Evolutionary conservation across 2,797 vertebrate species (phyloP).

Genomic region (Amazonetta brasiliensis): DNA sequence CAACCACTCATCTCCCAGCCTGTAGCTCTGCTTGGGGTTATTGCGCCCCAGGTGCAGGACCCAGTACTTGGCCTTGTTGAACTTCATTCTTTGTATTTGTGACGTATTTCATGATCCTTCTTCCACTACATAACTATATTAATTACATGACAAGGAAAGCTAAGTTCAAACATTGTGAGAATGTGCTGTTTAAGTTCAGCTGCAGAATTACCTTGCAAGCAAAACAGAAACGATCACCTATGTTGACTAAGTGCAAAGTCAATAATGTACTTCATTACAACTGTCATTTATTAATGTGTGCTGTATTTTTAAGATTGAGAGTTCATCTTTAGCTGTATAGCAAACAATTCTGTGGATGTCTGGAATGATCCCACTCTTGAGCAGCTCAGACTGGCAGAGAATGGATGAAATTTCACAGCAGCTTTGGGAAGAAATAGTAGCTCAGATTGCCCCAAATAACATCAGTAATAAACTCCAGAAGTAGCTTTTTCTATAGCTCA

Average conservation of each 20-base stretch:
- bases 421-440: too few relatives aligned
- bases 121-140: background rate
- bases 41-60: too few relatives aligned
- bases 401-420: slow-evolving; percentile 46
- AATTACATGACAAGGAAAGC: background rate
- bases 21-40: too few relatives aligned
- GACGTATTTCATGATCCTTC: background rate
- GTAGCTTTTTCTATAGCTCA: slow-evolving; percentile 39
- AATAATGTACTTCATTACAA: background rate
- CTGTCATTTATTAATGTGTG: background rate
- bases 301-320: background rate
- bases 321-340: background rate
- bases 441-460: slow-evolving; percentile 54
- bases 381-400: background rate
- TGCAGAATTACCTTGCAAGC: background rate
- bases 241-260: background rate
- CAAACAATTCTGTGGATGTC: background rate
- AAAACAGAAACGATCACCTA: background rate
- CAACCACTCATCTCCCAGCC: too few relatives aligned
- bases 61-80: too few relatives aligned
- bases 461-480: slow-evolving; percentile 43
- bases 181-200: background rate
- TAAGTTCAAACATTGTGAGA: background rate
- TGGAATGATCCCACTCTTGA: background rate
- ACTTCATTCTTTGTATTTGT: too few relatives aligned